Base-by-base conservation (phyloP, 92 coral and sea anemone species). In the Porites rus region DNA sequence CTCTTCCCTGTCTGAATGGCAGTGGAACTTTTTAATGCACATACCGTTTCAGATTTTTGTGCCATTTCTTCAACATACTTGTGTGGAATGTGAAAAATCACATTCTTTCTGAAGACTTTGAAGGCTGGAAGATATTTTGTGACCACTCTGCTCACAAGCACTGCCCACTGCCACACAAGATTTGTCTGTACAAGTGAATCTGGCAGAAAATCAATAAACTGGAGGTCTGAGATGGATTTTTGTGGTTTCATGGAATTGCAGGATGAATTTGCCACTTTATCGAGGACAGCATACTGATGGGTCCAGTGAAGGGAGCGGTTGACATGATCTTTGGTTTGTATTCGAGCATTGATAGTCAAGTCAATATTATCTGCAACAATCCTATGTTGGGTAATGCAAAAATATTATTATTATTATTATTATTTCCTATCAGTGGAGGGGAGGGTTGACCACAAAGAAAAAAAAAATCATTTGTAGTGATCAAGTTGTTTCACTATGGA, bases 291-390 rank as follows among this genome's bases (percentile, higher is more conserved):
- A 79, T 56, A 88, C 84, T 91, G 94, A 60, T 91, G 94, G 4
- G 94, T 88, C 94, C 94, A 87, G 69, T 91, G 91, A 43, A 91
- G 69, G 4, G 90, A 88, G 6, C 79, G 75, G 54, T 88, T 88
- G 22, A 51, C 31, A 59, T 79, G 75, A 20, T 86, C 77, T 60
- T 79, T 85, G 11, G 87, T 78, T 81, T 90, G 93, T 17, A 90
- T 72, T 52, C 90, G 51, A 16, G 93, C 85, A 73, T 18, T 53
- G 22, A 90, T 75, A 43, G 65, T 77, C 12, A 64, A 63, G 69
- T 90, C 93, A 64, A 86, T 86, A 68, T 90, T 86, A 50, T 90
- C 93, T 43, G 52, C 92, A 59, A 89, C 86, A 77, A 85, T 70
- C 78, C 92, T 85, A 28, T 10, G 14, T n/a, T n/a, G 25, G 8